phyloP scores from a whole-genome alignment of 2,797 vertebrate species.

The Cichlasoma orientale region DNA sequence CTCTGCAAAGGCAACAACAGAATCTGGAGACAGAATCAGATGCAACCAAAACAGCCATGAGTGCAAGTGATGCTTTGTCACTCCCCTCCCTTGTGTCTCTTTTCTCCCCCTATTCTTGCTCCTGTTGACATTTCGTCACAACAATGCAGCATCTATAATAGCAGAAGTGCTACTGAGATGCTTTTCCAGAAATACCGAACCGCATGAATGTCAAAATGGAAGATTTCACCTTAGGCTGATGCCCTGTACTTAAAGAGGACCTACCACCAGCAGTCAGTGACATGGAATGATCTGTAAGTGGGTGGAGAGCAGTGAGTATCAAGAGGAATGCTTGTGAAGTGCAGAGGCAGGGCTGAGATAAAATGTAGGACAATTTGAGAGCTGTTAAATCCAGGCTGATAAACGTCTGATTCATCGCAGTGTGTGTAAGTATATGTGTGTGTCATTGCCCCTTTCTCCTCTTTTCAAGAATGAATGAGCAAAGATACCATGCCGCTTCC shows the following conservation, averaged over 20 bases:
- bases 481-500: not conserved
- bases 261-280: constrained; percentile 38
- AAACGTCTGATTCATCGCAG: not conserved
- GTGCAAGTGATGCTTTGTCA: constrained; percentile 15
- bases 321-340: not conserved
- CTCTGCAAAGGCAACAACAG: not conserved
- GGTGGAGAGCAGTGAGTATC: constrained; percentile 8
- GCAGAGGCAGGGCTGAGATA: not conserved
- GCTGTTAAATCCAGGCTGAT: constrained; percentile 7
- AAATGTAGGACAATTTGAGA: constrained; percentile 8
- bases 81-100: not conserved
- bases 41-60: constrained; percentile 17
- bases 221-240: constrained; percentile 63
- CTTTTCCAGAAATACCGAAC: constrained; percentile 47
- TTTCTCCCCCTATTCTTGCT: not conserved
- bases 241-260: constrained; percentile 48
- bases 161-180: constrained; percentile 8
- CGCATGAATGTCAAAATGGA: constrained; percentile 60
- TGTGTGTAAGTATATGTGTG: not conserved
- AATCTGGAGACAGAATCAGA: not conserved
- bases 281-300: constrained; percentile 38
- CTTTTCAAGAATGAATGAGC: not conserved
- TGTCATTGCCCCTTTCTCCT: not conserved
- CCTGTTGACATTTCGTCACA: constrained; percentile 37
- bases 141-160: constrained; percentile 30